These are phyloP conservation scores for Callyntrura guangdongensis DNA, from an alignment of 2,888 invertebrate species.

Conservation along the genomic window DNA sequence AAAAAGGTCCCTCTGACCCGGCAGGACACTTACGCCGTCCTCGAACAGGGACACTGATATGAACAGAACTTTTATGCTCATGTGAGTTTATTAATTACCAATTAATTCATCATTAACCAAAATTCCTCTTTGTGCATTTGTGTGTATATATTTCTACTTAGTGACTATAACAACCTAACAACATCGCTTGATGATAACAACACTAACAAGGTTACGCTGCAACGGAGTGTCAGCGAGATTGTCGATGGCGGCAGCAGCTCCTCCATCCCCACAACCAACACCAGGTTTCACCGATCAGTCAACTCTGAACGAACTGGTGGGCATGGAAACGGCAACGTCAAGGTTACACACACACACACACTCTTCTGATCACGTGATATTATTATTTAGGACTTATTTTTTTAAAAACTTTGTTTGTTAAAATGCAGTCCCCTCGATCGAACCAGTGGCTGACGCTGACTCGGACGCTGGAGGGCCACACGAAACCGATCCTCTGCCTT, in stretches of 20 bases:
- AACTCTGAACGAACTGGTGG: too few species aligned
- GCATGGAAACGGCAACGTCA: slow-evolving; percentile 21
- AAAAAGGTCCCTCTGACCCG: slow-evolving; percentile 46
- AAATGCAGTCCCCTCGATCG: slow-evolving; percentile 37
- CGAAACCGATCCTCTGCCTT: slow-evolving; percentile 93
- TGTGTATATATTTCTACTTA: too few species aligned
- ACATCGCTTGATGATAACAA: slow-evolving; percentile 48
- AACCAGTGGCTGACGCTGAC: slow-evolving; percentile 59
- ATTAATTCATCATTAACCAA: background rate
- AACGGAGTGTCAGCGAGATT: slow-evolving; percentile 47
- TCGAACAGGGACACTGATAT: slow-evolving; percentile 11
- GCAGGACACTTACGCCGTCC: slow-evolving; percentile 74
- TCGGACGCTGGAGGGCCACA: slow-evolving; percentile 92
- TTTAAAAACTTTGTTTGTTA: too few species aligned
- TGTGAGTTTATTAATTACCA: slow-evolving; percentile 39
- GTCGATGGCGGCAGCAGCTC: background rate
- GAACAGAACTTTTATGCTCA: slow-evolving; percentile 40
- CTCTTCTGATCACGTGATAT: slow-evolving; percentile 1
- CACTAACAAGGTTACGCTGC: slow-evolving; percentile 21
- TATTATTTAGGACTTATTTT: background rate
- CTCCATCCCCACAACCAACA: background rate
- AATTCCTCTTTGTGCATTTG: too few species aligned
- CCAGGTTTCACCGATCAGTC: too few species aligned
- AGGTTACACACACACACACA: background rate
- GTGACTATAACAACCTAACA: slow-evolving; percentile 9